Evolutionary conservation across 2,113 vertebrate genomes (phyloP).

Genomic region (Pollimyrus isidori): DNA sequence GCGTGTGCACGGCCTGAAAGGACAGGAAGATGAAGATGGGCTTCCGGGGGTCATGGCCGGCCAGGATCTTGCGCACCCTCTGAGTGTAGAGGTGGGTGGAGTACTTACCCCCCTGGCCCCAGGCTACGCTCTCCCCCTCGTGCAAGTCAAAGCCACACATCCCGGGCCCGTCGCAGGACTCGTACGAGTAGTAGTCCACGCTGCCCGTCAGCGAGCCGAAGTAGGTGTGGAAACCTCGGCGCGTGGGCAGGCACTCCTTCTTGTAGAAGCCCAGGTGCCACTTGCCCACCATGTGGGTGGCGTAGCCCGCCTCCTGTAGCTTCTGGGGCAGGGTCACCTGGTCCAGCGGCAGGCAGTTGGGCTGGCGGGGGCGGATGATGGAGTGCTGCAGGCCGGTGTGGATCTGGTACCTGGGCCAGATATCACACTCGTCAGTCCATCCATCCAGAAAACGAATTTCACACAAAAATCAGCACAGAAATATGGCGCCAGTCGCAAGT

Average conservation of each 20-base stretch:
- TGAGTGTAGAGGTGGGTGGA: constrained; percentile 89
- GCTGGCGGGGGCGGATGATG: constrained; percentile 90
- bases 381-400: constrained; percentile 96
- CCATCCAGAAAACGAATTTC: constrained; percentile 1
- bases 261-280: constrained; percentile 98
- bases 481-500: background rate
- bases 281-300: constrained; percentile 97
- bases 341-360: constrained; percentile 88
- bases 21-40: constrained; percentile 92
- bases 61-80: constrained; percentile 81
- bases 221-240: constrained; percentile 88
- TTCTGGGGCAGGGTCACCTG: constrained; percentile 87
- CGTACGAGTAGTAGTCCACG: constrained; percentile 89
- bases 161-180: constrained; percentile 81
- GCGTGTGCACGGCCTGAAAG: constrained; percentile 92
- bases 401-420: constrained; percentile 81
- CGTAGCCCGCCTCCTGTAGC: constrained; percentile 84
- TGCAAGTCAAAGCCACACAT: constrained; percentile 89
- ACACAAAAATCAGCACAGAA: background rate
- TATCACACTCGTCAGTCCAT: background rate
- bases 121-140: constrained; percentile 82
- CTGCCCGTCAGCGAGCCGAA: constrained; percentile 91
- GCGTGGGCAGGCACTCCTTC: constrained; percentile 88
- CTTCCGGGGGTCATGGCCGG: constrained; percentile 70
- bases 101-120: constrained; percentile 83